phyloP scores from a whole-genome alignment of 2,888 invertebrate species.

The Vandiemenella viatica region DNA sequence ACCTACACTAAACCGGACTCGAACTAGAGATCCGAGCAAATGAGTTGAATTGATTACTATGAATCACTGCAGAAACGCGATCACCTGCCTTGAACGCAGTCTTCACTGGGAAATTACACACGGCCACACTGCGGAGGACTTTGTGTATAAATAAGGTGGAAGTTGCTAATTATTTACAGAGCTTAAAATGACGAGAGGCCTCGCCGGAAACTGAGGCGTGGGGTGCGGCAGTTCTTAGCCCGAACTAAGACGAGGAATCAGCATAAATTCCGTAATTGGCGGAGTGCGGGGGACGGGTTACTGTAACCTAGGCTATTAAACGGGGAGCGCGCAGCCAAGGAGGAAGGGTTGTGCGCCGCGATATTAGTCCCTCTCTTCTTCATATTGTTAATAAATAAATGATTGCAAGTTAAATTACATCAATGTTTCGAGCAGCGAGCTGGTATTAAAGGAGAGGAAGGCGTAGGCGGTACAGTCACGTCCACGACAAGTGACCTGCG shows the following conservation, averaged over 20 bases:
- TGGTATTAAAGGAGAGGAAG: constrained; percentile 3
- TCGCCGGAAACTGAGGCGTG: neutral
- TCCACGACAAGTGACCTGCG: too few relatives aligned
- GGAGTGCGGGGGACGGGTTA: neutral
- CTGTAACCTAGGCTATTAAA: constrained; percentile 10
- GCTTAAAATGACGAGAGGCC: neutral
- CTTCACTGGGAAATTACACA: neutral
- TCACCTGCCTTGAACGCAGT: too few relatives aligned
- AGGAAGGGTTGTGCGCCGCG: neutral
- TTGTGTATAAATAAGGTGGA: neutral
- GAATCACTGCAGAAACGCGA: too few relatives aligned
- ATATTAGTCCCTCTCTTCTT: constrained; percentile 11
- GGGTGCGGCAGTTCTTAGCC: neutral
- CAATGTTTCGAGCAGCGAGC: constrained; percentile 10
- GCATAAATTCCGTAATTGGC: constrained; percentile 36
- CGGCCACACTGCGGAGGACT: neutral
- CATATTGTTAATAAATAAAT: constrained; percentile 18
- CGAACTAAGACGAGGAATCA: constrained; percentile 34
- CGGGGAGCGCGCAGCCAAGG: neutral
- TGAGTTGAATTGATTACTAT: too few relatives aligned
- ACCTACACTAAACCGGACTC: too few relatives aligned
- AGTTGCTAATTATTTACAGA: neutral
- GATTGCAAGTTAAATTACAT: constrained; percentile 16
- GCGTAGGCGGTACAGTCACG: neutral
- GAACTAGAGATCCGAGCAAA: too few relatives aligned